phyloP scores from a whole-genome alignment of 2,797 vertebrate genomes.

The Dermochelys coriacea region DNA sequence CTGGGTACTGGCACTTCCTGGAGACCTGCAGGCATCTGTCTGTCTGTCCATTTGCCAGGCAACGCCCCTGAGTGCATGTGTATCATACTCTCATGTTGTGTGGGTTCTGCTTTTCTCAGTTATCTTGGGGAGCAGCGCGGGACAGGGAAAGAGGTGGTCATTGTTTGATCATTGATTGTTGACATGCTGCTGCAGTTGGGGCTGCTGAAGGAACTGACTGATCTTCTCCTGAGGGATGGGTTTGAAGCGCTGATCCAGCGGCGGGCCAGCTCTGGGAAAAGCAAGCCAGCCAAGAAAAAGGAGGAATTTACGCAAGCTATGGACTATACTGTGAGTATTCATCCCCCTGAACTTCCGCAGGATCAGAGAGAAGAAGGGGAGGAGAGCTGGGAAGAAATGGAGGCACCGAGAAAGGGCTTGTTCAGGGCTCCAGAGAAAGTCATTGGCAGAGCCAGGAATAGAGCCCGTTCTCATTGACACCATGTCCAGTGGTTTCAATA shows the following conservation, averaged over 20 bases:
- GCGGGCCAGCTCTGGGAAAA: slow-evolving; percentile 70
- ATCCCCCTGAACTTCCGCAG: rapidly evolving
- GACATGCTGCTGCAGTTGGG: slow-evolving; percentile 80
- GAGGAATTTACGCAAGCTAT: slow-evolving; percentile 77
- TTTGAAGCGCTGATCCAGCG: slow-evolving; percentile 83
- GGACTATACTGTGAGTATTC: slow-evolving; percentile 73
- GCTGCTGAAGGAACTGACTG: slow-evolving; percentile 88
- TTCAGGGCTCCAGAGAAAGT: neutral
- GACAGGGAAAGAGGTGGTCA: neutral
- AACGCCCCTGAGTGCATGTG: neutral
- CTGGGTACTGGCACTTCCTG: neutral
- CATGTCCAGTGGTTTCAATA: neutral
- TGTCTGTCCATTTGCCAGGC: neutral
- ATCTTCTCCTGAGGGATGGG: slow-evolving; percentile 85
- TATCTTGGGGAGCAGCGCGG: neutral
- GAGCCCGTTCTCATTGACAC: neutral
- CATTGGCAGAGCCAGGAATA: neutral
- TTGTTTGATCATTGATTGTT: neutral
- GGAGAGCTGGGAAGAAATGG: no score
- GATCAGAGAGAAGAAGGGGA: neutral
- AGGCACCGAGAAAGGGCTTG: neutral
- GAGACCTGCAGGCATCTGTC: neutral
- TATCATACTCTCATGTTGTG: neutral
- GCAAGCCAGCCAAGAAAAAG: slow-evolving; percentile 69
- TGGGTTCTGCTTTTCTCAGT: neutral